Percentiles rank a stretch among this genome's conserved stretches.
These are phyloP conservation scores for Drosophila pectinifera DNA, from an alignment of 1,140 invertebrate genomes.

Conservation along the genomic window DNA sequence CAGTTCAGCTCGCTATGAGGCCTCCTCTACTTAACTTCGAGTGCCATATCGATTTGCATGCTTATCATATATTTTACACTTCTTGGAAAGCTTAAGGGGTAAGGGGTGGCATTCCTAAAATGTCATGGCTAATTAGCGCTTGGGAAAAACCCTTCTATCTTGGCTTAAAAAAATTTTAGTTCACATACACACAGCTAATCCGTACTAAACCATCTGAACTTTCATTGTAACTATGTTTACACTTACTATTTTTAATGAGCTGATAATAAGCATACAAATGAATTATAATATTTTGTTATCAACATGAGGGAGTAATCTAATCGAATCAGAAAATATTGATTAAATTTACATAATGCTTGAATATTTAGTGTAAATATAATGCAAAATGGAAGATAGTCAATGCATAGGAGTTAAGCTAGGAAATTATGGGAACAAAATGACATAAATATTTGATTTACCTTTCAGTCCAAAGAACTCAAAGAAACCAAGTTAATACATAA, in stretches of 20 bases:
- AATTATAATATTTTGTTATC: background rate
- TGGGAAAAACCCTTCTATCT: background rate
- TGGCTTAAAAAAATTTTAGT: background rate
- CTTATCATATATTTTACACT: no score
- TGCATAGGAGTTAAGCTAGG: background rate
- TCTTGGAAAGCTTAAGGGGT: background rate
- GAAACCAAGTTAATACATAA: background rate
- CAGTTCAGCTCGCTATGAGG: background rate
- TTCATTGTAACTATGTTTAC: background rate
- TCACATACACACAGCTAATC: background rate
- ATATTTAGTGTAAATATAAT: background rate
- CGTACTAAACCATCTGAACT: background rate
- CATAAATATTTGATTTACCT: no score
- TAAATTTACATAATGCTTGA: background rate
- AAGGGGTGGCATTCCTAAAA: background rate
- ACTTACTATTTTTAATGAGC: background rate
- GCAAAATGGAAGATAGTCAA: background rate
- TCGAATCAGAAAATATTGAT: background rate
- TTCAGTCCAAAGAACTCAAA: background rate
- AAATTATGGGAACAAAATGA: no score
- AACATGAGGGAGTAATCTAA: background rate
- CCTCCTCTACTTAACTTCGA: background rate
- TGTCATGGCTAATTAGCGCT: background rate
- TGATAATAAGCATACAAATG: background rate
- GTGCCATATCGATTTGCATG: background rate